Evolutionary conservation across 2,888 invertebrate species (phyloP).

Genomic region (Raillietiella orientalis): DNA sequence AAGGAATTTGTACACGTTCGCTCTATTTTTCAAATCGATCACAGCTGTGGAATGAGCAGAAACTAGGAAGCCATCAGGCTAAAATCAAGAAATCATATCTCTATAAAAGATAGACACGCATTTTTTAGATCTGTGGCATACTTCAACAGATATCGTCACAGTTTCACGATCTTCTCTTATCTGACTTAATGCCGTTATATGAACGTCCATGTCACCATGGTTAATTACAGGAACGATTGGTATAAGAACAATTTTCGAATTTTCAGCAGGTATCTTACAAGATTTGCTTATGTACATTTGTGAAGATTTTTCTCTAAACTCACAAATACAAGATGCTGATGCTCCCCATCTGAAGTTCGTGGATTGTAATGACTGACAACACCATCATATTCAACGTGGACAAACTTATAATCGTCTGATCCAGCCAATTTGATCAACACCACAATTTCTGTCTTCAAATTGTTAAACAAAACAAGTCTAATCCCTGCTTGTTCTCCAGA

Average conservation of each 20-base stretch:
- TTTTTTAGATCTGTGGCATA: neutral
- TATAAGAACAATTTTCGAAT: slow-evolving; percentile 14
- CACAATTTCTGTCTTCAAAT: slow-evolving; percentile 9
- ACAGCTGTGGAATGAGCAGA: slow-evolving; percentile 19
- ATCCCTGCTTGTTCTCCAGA: slow-evolving; percentile 18
- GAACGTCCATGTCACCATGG: slow-evolving; percentile 15
- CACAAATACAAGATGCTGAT: slow-evolving; percentile 18
- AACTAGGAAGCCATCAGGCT: slow-evolving; percentile 19
- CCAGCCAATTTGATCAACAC: slow-evolving; percentile 15
- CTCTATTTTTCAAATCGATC: slow-evolving; percentile 18
- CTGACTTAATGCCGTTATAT: slow-evolving; percentile 17
- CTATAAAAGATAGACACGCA: neutral
- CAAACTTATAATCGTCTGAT: slow-evolving; percentile 17
- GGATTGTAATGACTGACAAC: slow-evolving; percentile 17
- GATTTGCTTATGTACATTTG: slow-evolving; percentile 3
- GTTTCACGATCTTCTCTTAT: slow-evolving; percentile 12
- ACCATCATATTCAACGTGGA: slow-evolving; percentile 17
- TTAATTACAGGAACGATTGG: slow-evolving; percentile 17
- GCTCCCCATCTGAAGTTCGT: slow-evolving; percentile 15
- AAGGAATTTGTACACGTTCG: slow-evolving; percentile 17
- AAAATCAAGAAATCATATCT: slow-evolving; percentile 3
- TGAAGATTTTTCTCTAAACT: slow-evolving; percentile 7
- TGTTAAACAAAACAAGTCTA: slow-evolving; percentile 7
- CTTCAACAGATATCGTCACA: slow-evolving; percentile 9
- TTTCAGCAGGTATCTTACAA: slow-evolving; percentile 9